Percentiles rank a stretch among this genome's conserved stretches.
Conservation (phyloP, 1,140 invertebrate genomes). For the Streblospio benedicti region DNA sequence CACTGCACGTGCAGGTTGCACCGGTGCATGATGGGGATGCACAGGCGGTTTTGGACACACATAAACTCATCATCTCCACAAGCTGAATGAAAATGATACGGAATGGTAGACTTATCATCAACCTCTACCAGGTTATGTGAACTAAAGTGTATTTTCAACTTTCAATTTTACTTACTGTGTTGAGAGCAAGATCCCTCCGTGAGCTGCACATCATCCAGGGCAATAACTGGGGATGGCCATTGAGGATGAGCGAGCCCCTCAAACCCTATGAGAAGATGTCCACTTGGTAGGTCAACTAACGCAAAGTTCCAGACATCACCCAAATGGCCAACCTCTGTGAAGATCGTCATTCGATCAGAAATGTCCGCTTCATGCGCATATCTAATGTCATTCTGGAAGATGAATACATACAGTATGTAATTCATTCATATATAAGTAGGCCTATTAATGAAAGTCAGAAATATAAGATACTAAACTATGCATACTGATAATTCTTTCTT, state of each 20-base stretch:
- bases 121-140: background rate
- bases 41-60: background rate
- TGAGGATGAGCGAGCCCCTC: background rate
- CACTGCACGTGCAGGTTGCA: constrained; percentile 9
- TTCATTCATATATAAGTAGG: too few relatives aligned
- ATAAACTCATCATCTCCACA: background rate
- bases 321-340: background rate
- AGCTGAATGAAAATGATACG: background rate
- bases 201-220: constrained; percentile 5
- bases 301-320: constrained; percentile 1
- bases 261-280: constrained; percentile 2
- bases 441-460: too few relatives aligned
- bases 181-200: background rate
- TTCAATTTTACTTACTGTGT: constrained; percentile 5
- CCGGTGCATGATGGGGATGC: background rate
- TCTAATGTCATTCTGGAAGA: too few relatives aligned
- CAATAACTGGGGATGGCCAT: background rate
- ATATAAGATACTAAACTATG: too few relatives aligned
- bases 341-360: too few relatives aligned
- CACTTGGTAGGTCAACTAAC: background rate
- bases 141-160: background rate
- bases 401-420: too few relatives aligned
- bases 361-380: too few relatives aligned
- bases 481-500: too few relatives aligned
- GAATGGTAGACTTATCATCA: background rate